Evolutionary conservation across 1,140 invertebrate species (phyloP).

Genomic region (Pseudachorutes palmiensis): DNA sequence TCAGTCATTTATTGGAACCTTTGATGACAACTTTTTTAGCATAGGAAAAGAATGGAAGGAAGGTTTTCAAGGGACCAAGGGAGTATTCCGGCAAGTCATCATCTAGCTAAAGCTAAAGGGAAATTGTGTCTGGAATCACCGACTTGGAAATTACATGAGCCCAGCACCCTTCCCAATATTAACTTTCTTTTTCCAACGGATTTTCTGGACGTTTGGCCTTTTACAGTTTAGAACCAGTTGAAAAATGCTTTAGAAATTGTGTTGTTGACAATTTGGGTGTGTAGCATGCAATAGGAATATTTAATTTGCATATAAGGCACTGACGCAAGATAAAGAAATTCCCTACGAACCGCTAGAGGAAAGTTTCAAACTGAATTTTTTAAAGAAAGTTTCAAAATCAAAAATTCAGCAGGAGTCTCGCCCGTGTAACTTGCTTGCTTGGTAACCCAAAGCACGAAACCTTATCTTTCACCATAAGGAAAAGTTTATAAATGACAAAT

Average conservation of each 20-base stretch:
- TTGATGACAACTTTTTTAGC: slow-evolving; percentile 37
- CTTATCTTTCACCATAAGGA: background rate
- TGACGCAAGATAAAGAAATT: too few relatives aligned
- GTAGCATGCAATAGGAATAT: too few relatives aligned
- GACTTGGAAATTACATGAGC: slow-evolving; percentile 37
- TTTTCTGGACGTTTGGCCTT: background rate
- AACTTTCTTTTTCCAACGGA: slow-evolving; percentile 16
- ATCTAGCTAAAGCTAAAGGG: slow-evolving; percentile 22
- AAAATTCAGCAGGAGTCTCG: too few relatives aligned
- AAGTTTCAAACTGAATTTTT: too few relatives aligned
- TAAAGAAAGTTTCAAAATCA: too few relatives aligned
- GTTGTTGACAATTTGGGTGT: too few relatives aligned
- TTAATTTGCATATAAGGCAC: too few relatives aligned
- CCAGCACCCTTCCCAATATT: slow-evolving; percentile 25
- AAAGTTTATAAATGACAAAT: background rate
- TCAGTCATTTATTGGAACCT: slow-evolving; percentile 26
- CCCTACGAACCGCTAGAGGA: too few relatives aligned
- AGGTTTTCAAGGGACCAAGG: background rate
- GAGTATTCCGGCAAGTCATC: slow-evolving; percentile 8
- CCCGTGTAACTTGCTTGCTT: too few relatives aligned
- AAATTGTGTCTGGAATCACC: slow-evolving; percentile 16
- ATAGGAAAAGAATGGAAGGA: background rate
- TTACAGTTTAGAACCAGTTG: too few relatives aligned
- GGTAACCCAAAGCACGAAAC: too few relatives aligned
- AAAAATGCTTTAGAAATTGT: too few relatives aligned